These are phyloP conservation scores for Phalanger gymnotis DNA, from an alignment of 2,797 vertebrate genomes.

Conservation along the genomic window DNA sequence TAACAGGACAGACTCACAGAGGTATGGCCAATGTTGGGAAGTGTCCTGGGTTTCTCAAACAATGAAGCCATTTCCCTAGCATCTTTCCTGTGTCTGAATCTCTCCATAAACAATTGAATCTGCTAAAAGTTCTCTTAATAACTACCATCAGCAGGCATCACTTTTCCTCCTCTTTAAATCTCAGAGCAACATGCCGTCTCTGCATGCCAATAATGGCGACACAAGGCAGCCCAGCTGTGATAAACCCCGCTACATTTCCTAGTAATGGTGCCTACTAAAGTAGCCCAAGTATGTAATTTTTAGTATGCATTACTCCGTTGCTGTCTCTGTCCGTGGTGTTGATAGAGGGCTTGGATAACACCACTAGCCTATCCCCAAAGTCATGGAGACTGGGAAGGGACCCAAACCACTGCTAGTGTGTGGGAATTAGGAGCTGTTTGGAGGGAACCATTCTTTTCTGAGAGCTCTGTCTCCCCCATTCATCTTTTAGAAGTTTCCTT, in stretches of 20 bases:
- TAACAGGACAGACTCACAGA: neutral
- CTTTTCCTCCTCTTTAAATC: neutral
- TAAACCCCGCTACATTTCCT: neutral
- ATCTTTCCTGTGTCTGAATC: neutral
- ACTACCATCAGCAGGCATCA: neutral
- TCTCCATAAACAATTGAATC: neutral
- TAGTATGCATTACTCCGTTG: neutral
- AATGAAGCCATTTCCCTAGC: neutral
- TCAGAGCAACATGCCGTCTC: neutral
- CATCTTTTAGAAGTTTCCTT: neutral
- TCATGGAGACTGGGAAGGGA: neutral
- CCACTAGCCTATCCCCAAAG: neutral
- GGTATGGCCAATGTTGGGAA: neutral
- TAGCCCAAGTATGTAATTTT: neutral
- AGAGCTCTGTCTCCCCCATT: neutral
- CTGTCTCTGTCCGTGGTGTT: neutral
- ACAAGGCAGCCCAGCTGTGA: neutral
- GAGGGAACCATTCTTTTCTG: neutral
- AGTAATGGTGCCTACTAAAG: neutral
- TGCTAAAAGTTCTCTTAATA: neutral
- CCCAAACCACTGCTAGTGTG: neutral
- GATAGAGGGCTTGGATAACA: neutral
- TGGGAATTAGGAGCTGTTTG: neutral
- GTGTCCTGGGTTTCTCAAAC: neutral
- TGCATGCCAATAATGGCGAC: neutral